Conservation (phyloP, 2,113 vertebrate species). For the Motacilla alba region DNA sequence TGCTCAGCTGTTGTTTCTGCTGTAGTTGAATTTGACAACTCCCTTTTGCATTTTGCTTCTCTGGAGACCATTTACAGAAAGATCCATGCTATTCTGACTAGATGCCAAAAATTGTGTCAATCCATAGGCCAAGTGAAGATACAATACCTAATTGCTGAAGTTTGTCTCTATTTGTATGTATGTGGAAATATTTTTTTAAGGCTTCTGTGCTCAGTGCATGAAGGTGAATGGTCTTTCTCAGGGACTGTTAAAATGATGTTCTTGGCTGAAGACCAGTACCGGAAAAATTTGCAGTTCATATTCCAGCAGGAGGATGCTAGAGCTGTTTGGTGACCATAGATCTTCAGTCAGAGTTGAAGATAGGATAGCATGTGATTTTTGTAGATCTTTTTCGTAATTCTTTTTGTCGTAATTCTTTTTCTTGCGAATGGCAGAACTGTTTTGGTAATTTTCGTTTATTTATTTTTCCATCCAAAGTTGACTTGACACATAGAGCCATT, state of each 20-base stretch:
- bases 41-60: background rate
- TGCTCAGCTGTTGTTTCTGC: background rate
- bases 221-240: slow-evolving; percentile 7
- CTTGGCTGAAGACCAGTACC: background rate
- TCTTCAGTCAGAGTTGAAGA: background rate
- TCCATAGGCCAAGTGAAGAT: background rate
- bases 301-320: background rate
- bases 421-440: background rate
- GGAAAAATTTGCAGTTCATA: background rate
- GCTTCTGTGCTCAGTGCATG: background rate
- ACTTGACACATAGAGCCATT: background rate
- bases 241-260: background rate
- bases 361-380: background rate
- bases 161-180: background rate
- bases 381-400: background rate
- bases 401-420: background rate
- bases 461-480: background rate
- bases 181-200: background rate
- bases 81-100: background rate
- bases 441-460: background rate
- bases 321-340: background rate
- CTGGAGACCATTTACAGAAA: background rate
- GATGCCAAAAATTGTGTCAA: background rate
- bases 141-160: background rate
- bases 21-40: background rate